Evolutionary conservation across 2,797 vertebrate species (phyloP).

Genomic region (Urosaurus nigricauda): DNA sequence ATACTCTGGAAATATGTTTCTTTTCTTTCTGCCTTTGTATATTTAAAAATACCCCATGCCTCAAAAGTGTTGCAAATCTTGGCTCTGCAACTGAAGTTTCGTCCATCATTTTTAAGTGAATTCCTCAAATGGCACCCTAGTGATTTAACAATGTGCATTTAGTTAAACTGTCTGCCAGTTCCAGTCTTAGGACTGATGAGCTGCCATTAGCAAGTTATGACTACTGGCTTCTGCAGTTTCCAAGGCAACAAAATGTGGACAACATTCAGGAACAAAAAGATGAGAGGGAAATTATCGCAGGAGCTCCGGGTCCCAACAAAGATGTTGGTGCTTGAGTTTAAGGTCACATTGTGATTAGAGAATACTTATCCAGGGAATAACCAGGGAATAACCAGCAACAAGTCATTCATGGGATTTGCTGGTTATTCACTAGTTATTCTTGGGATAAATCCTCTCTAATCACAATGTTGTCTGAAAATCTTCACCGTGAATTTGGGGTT

Average conservation of each 20-base stretch:
- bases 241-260: slow-evolving; percentile 28
- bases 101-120: neutral
- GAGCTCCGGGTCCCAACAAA: neutral
- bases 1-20: neutral
- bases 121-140: neutral
- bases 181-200: neutral
- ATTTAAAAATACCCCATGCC: neutral
- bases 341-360: neutral
- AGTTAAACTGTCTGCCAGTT: neutral
- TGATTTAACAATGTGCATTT: neutral
- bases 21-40: neutral
- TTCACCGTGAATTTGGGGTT: too few relatives aligned
- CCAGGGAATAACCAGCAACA: too few relatives aligned
- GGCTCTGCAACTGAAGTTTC: neutral
- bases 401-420: too few relatives aligned
- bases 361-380: too few relatives aligned
- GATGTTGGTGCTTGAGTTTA: neutral
- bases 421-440: too few relatives aligned
- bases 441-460: too few relatives aligned
- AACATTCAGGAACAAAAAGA: neutral
- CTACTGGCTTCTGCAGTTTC: slow-evolving; percentile 7
- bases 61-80: neutral
- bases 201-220: slow-evolving; percentile 10
- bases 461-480: too few relatives aligned
- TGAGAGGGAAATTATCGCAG: neutral